Evolutionary conservation across 2,797 vertebrate genomes (phyloP).

Genomic region (Megalops cyprinoides): DNA sequence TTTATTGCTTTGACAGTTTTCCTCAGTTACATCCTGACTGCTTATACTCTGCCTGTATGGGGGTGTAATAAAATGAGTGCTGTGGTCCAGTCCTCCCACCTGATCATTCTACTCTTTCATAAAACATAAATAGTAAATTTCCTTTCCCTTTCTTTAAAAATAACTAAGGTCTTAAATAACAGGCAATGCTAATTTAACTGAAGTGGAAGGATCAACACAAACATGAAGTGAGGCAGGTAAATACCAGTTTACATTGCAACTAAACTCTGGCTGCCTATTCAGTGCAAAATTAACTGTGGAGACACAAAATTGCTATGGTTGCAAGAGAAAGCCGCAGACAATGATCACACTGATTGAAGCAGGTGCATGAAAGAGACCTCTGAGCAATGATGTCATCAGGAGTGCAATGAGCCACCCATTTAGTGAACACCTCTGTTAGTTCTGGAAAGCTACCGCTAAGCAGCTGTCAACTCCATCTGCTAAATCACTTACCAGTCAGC

Average conservation of each 20-base stretch:
- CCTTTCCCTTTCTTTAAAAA: not conserved
- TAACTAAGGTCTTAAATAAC: not conserved
- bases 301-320: not conserved
- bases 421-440: not conserved
- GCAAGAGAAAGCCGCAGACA: not conserved
- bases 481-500: not conserved
- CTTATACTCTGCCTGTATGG: not conserved
- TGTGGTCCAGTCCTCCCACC: not conserved
- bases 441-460: not conserved
- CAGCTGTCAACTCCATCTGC: not conserved
- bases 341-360: not conserved
- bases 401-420: not conserved
- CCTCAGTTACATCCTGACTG: not conserved
- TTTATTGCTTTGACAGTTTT: not conserved
- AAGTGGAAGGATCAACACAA: constrained; percentile 1
- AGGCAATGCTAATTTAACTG: not conserved
- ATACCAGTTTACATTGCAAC: not conserved
- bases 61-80: not conserved
- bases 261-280: not conserved
- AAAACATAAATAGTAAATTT: too few species aligned
- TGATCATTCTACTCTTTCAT: too few species aligned
- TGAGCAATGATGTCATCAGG: constrained; percentile 4
- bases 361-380: not conserved
- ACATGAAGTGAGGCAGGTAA: not conserved
- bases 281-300: too few species aligned